Conservation (phyloP, 2,113 vertebrate species). For the Silurus asotus region DNA sequence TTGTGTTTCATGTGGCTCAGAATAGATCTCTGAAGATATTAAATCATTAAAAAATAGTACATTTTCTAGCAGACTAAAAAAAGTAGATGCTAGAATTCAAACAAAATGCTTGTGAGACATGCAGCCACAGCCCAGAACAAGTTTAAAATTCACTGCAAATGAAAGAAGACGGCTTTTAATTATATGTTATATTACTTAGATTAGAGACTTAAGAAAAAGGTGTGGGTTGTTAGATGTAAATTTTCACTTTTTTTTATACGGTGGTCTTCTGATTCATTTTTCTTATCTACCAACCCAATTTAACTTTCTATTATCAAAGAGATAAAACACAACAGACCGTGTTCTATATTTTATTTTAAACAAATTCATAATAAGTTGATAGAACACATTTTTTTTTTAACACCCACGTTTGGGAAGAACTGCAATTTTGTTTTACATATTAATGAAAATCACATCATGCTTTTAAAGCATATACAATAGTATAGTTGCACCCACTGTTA, state of each 20-base stretch:
- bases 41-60: background rate
- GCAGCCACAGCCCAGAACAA: background rate
- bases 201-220: no score
- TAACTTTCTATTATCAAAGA: no score
- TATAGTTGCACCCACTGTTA: background rate
- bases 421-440: no score
- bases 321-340: background rate
- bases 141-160: background rate
- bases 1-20: background rate
- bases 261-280: background rate
- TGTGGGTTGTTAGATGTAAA: no score
- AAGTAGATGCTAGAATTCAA: background rate
- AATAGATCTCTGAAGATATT: background rate
- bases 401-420: no score
- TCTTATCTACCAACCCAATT: background rate
- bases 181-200: no score
- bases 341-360: background rate
- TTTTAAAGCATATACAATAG: no score
- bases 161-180: background rate
- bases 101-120: background rate
- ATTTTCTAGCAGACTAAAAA: background rate
- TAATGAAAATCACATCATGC: no score
- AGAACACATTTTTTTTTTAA: background rate
- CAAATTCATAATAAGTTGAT: background rate
- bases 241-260: background rate